Evolutionary conservation across 1,140 invertebrate species (phyloP), one percentile per base, ranked within the genome.

Genomic region (Bradynema listronoti): DNA sequence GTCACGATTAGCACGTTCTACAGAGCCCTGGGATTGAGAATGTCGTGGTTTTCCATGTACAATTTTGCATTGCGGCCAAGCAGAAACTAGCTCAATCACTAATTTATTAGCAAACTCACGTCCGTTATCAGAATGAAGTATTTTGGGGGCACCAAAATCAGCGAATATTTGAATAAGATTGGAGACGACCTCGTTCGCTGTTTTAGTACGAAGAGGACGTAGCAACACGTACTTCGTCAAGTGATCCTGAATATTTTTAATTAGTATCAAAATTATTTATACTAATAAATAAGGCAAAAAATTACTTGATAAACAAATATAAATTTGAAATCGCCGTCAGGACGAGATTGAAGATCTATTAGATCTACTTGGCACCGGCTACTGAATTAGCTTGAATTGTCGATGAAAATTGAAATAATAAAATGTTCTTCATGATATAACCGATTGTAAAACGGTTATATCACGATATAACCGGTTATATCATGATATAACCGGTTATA

Each of bases 51-150:
- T 52, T 34, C 50, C 50, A 19, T 52, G 50, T 6, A 52, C 22
- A 6, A 52, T 42, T 39, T 53, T 39, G 50, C 50, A 52, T 6
- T 52, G 6, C 6, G 22, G 46, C 46, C 46, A 52, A 46, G 39
- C n/a, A 6, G 9, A 7, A 6, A 52, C 50, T 16, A 72, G 49
- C 22, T 63, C 66, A 19, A 19, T 34, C 14, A 69, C 58, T 9
- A 69, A 32, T 9, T 30, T 5, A n/a, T 49, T 54, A 5, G 67
- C 56, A 34, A 72, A 72, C 42, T 73, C 65, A 25, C n/a, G 9
- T 4, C 69, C 64, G 51, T 68, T 71, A 50, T 71, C 62, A 22
- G 29, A 41, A 25, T 72, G 70, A 3, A 71, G 42, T 41, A 72
- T 70, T 22, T 22, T 2, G 19, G 68, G 68, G 11, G 67, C 61